A percentile compares a stretch with the other conserved stretches of the same genome.
phyloP scores from a whole-genome alignment of 2,888 invertebrate species.

The Amblyjoppa fuscipennis region DNA sequence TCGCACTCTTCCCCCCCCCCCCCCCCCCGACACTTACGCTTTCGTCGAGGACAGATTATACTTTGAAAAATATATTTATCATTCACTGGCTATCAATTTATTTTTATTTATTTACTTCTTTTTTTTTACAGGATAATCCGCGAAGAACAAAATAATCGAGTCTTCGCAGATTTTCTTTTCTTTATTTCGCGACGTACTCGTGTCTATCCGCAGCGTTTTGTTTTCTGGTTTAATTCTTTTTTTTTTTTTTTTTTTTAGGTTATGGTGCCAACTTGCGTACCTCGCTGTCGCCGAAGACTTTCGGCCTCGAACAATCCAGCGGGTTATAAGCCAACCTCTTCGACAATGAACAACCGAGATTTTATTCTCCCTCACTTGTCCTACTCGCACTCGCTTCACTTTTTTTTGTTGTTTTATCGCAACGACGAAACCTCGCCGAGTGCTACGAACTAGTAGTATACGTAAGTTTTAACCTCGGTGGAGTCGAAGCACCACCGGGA shows the following conservation, averaged over 20 bases:
- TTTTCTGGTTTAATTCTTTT: conserved; percentile 4
- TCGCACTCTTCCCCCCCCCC: conserved; percentile 1
- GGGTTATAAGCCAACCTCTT: neutral
- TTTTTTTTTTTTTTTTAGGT: conserved; percentile 48
- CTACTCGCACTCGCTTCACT: neutral
- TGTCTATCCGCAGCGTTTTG: neutral
- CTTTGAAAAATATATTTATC: conserved; percentile 43
- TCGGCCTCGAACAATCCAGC: neutral
- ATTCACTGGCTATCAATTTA: neutral
- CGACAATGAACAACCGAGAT: conserved; percentile 6
- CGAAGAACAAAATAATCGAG: conserved; percentile 15
- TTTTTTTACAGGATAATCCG: conserved; percentile 15
- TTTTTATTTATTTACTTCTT: neutral
- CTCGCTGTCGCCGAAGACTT: neutral
- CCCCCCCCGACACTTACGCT: neutral
- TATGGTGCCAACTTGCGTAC: conserved; percentile 35
- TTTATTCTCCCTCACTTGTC: neutral
- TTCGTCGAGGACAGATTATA: conserved; percentile 25
- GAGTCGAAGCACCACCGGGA: conserved; percentile 59
- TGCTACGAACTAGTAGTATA: conserved; percentile 42
- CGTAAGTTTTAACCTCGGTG: conserved; percentile 59
- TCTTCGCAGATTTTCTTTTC: neutral
- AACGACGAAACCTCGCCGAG: conserved; percentile 2
- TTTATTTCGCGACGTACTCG: neutral
- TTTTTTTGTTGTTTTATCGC: neutral